A percentile compares a stretch with the other conserved stretches of the same genome.
These are phyloP conservation scores for Meteorus cinctellus DNA, from an alignment of 2,888 invertebrate species.

Conservation along the genomic window DNA sequence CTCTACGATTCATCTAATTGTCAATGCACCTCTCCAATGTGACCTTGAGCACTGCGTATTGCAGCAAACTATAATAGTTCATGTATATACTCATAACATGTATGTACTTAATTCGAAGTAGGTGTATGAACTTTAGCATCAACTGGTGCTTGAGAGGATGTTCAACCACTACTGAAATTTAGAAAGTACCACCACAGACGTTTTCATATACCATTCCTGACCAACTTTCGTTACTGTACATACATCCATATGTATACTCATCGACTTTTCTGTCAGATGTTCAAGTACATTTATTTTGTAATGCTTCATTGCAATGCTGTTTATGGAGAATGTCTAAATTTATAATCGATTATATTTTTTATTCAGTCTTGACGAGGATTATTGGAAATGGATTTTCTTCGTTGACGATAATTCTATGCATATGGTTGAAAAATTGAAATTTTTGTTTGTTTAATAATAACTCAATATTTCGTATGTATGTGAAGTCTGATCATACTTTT, in stretches of 20 bases:
- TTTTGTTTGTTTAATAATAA: no score
- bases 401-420: no score
- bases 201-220: conserved; percentile 12
- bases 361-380: background rate
- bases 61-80: conserved; percentile 1
- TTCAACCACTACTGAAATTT: conserved; percentile 12
- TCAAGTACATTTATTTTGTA: conserved; percentile 1
- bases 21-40: background rate
- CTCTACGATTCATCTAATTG: conserved; percentile 9
- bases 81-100: background rate
- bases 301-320: background rate
- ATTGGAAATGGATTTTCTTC: background rate
- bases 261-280: background rate
- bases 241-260: background rate
- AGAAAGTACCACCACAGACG: conserved; percentile 21
- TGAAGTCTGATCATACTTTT: no score
- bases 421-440: no score
- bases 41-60: conserved; percentile 12
- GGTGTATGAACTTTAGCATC: conserved; percentile 6
- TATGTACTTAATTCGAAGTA: background rate
- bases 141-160: conserved; percentile 20
- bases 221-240: conserved; percentile 20
- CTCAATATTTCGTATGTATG: no score
- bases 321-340: background rate
- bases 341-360: background rate